These are phyloP conservation scores for Thalassaphorura encarpata DNA, from an alignment of 1,140 invertebrate species.

Conservation along the genomic window DNA sequence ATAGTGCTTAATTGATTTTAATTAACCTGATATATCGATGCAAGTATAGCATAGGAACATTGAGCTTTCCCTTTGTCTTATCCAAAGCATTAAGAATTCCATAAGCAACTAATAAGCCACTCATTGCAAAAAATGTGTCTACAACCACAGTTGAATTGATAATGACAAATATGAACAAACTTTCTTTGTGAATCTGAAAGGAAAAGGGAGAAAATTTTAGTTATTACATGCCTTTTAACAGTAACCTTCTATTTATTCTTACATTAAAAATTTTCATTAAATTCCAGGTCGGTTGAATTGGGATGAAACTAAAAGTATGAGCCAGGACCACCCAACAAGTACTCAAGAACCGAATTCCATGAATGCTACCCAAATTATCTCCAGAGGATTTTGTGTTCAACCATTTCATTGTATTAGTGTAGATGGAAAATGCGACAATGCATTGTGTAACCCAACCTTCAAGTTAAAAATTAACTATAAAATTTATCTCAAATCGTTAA, in stretches of 20 bases:
- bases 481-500: not conserved
- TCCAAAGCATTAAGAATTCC: conserved; percentile 10
- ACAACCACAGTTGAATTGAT: conserved; percentile 39
- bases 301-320: conserved; percentile 41
- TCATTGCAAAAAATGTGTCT: conserved; percentile 49
- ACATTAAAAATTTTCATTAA: not conserved
- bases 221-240: not conserved
- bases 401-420: conserved; percentile 39
- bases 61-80: conserved; percentile 3
- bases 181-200: conserved; percentile 10
- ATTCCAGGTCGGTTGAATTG: not conserved
- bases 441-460: not conserved
- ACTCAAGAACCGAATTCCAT: conserved; percentile 41
- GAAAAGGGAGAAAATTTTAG: not conserved
- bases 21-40: conserved; percentile 15
- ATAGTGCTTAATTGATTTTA: not conserved
- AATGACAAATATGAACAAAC: conserved; percentile 16
- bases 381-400: conserved; percentile 32
- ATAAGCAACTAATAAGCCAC: conserved; percentile 38
- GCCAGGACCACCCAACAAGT: conserved; percentile 45
- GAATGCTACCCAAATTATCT: conserved; percentile 33
- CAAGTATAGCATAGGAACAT: not conserved
- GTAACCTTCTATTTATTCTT: not conserved
- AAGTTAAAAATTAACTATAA: not conserved
- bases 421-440: conserved; percentile 36